A percentile compares a stretch with the other conserved stretches of the same genome.
Evolutionary conservation across 1,140 invertebrate genomes (phyloP).

Genomic region (Amphibalanus amphitrite): DNA sequence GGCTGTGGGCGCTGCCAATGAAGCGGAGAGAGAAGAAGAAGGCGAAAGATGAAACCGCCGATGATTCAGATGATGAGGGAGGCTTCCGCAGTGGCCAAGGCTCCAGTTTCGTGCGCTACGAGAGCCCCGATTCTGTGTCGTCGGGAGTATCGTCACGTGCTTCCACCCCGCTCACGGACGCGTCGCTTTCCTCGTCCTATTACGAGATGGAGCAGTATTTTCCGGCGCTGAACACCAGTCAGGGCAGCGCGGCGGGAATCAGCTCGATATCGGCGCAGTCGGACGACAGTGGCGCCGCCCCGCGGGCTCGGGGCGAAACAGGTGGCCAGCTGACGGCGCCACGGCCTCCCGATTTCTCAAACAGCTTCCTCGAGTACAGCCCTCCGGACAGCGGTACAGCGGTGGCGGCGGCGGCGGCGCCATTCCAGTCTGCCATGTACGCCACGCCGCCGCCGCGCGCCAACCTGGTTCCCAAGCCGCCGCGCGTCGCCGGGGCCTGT

Average conservation of each 20-base stretch:
- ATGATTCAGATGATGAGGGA: background rate
- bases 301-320: background rate
- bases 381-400: background rate
- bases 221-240: background rate
- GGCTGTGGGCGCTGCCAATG: background rate
- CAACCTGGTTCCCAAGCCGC: background rate
- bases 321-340: background rate
- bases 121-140: background rate
- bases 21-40: background rate
- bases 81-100: background rate
- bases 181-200: background rate
- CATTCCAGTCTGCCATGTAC: background rate
- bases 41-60: background rate
- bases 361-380: background rate
- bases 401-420: background rate
- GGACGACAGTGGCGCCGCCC: background rate
- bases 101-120: background rate
- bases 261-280: background rate
- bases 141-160: background rate
- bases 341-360: background rate
- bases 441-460: background rate
- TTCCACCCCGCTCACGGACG: background rate
- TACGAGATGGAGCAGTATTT: slow-evolving; percentile 6
- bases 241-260: background rate
- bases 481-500: too few relatives aligned